Evolutionary conservation across 2,113 vertebrate species (phyloP).

Genomic region (Cottus gobio): DNA sequence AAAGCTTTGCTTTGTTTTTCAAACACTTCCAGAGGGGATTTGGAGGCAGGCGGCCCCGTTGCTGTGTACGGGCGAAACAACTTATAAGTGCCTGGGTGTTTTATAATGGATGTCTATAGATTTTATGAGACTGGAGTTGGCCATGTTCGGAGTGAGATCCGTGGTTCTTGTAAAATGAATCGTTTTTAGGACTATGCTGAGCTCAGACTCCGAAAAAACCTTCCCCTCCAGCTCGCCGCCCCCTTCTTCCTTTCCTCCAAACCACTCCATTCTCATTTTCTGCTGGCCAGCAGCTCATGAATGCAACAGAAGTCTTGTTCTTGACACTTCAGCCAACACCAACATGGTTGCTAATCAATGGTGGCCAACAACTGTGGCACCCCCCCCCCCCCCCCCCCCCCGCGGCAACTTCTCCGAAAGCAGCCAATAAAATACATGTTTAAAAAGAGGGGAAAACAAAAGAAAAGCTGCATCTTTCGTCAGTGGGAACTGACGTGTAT

Average conservation of each 20-base stretch:
- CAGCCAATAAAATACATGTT: conserved; percentile 7
- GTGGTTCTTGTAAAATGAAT: conserved; percentile 71
- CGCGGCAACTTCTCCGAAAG: conserved; percentile 2
- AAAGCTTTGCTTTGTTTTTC: conserved; percentile 72
- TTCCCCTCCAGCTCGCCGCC: conserved; percentile 30
- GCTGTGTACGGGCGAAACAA: conserved; percentile 51
- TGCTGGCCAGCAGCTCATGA: background rate
- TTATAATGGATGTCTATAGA: conserved; percentile 75
- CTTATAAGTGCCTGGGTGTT: conserved; percentile 65
- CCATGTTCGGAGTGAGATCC: conserved; percentile 68
- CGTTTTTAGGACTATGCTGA: conserved; percentile 64
- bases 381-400: no score
- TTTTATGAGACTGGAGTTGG: conserved; percentile 75
- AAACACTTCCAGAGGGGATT: conserved; percentile 76
- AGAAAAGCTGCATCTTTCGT: conserved; percentile 8
- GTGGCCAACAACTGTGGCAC: background rate
- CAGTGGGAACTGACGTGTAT: background rate
- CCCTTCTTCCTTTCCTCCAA: conserved; percentile 28
- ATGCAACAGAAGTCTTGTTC: conserved; percentile 40
- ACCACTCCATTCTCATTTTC: conserved; percentile 17
- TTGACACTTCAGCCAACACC: conserved; percentile 28
- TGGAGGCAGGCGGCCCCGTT: conserved; percentile 58
- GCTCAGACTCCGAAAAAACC: conserved; percentile 41
- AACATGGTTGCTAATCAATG: conserved; percentile 20
- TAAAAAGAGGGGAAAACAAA: conserved; percentile 18